Evolutionary conservation across 1,140 invertebrate species (phyloP).

Genomic region (Brachionus sp.): DNA sequence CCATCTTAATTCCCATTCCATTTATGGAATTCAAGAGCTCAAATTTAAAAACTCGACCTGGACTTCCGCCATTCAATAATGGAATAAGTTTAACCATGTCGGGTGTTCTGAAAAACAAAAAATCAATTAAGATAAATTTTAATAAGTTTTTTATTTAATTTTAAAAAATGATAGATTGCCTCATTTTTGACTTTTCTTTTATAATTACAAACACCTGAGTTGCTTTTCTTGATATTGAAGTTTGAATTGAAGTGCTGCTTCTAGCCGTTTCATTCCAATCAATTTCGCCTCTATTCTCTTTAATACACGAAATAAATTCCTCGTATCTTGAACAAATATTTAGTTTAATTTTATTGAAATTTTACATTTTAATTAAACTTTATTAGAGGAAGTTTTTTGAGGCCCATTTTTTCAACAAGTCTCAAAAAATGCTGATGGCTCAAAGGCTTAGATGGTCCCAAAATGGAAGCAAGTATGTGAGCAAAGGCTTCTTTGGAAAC

Average conservation of each 20-base stretch:
- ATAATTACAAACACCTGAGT: constrained; percentile 54
- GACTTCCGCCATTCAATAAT: constrained; percentile 54
- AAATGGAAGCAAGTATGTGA: constrained; percentile 42
- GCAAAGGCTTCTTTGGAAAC: constrained; percentile 53
- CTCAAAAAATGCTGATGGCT: constrained; percentile 20
- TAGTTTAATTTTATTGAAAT: background rate
- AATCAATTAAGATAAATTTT: background rate
- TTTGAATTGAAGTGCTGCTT: constrained; percentile 26
- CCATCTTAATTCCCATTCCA: constrained; percentile 55
- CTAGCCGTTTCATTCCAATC: background rate
- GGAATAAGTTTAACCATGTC: constrained; percentile 56
- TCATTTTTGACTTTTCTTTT: constrained; percentile 54
- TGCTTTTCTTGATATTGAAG: constrained; percentile 52
- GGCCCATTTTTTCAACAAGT: constrained; percentile 18
- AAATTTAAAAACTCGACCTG: constrained; percentile 53
- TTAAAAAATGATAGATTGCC: background rate
- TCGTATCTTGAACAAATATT: background rate
- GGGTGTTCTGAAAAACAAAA: constrained; percentile 52
- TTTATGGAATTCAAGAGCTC: constrained; percentile 56
- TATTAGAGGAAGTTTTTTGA: background rate
- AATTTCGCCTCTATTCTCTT: background rate
- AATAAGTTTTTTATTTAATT: background rate
- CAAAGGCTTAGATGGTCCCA: constrained; percentile 21
- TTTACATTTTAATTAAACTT: background rate
- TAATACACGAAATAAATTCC: constrained; percentile 1